Evolutionary conservation across 1,140 invertebrate species (phyloP).

Genomic region (Spodoptera litura): DNA sequence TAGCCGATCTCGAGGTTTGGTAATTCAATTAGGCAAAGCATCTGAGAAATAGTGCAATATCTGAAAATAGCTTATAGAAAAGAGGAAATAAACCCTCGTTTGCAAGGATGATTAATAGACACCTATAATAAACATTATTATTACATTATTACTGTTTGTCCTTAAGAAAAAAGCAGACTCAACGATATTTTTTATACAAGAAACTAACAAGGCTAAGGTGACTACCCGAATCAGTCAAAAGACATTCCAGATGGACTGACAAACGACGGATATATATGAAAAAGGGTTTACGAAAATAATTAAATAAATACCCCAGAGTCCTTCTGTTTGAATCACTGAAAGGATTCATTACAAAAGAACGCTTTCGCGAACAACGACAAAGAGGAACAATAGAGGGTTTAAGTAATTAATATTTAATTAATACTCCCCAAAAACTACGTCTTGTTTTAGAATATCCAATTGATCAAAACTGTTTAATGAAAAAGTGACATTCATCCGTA

Average conservation of each 20-base stretch:
- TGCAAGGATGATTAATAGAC: too few species aligned
- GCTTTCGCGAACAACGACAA: conserved; percentile 27
- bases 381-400: conserved; percentile 23
- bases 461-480: conserved; percentile 44
- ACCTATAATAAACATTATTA: too few species aligned
- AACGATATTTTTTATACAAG: too few species aligned
- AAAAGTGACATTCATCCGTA: conserved; percentile 40
- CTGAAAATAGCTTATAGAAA: too few species aligned
- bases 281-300: conserved; percentile 18
- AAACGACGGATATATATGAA: conserved; percentile 2
- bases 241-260: neutral
- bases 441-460: conserved; percentile 13
- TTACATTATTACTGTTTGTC: too few species aligned
- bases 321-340: conserved; percentile 3
- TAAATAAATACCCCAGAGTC: conserved; percentile 6
- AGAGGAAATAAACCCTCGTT: too few species aligned
- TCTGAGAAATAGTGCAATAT: too few species aligned
- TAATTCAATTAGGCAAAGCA: too few species aligned
- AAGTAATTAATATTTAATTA: conserved; percentile 44
- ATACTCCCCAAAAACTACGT: neutral
- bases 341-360: conserved; percentile 27
- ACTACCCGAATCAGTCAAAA: neutral
- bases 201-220: too few species aligned
- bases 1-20: too few species aligned
- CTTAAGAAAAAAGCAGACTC: too few species aligned